These are phyloP conservation scores for Drosophila algonquin DNA, from an alignment of 2,888 invertebrate species.

Conservation along the genomic window DNA sequence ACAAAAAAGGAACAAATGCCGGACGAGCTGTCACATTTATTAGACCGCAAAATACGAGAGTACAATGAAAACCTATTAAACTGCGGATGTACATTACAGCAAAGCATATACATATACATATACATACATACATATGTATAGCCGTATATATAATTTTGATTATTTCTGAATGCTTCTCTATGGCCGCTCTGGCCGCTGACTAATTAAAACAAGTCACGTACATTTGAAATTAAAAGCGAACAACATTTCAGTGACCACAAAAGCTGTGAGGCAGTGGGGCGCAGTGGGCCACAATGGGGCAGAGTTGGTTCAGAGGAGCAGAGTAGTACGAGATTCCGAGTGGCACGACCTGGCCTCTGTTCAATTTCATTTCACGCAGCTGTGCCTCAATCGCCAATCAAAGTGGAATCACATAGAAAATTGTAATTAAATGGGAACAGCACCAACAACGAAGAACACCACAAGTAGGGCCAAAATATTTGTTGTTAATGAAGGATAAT, in stretches of 20 bases:
- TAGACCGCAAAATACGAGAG: constrained; percentile 8
- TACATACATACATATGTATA: neutral
- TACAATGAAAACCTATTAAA: constrained; percentile 18
- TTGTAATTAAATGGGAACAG: constrained; percentile 67
- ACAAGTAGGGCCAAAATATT: constrained; percentile 54
- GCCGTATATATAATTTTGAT: constrained; percentile 2
- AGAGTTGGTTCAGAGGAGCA: too few relatives aligned
- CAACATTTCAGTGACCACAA: constrained; percentile 63
- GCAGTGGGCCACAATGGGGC: too few relatives aligned
- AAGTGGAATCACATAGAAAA: constrained; percentile 55
- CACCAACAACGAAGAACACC: neutral
- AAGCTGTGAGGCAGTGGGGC: constrained; percentile 26
- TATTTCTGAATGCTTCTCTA: constrained; percentile 9
- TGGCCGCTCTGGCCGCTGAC: constrained; percentile 1
- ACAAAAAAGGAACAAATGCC: too few relatives aligned
- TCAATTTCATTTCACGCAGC: constrained; percentile 48
- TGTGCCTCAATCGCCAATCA: constrained; percentile 44
- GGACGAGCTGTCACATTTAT: constrained; percentile 7
- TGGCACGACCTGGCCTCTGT: neutral
- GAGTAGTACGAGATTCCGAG: neutral
- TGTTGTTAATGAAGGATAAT: constrained; percentile 23
- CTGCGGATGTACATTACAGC: neutral
- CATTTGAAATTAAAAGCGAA: constrained; percentile 72
- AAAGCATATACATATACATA: neutral
- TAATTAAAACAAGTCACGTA: constrained; percentile 79